Conservation (phyloP, 1,140 invertebrate species). For the Archivesica marissinica region DNA sequence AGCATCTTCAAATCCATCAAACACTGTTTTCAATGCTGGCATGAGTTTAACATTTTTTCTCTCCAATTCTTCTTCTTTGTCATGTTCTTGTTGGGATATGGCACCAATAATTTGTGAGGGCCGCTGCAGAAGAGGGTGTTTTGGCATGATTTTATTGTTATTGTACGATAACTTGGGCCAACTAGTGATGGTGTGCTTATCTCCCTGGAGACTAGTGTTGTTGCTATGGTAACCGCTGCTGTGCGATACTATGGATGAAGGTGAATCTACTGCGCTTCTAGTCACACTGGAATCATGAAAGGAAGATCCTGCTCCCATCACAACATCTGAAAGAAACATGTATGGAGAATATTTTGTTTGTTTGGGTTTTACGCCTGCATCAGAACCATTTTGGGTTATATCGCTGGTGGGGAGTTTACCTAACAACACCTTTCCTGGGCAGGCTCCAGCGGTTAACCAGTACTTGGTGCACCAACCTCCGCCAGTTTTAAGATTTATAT, state of each 20-base stretch:
- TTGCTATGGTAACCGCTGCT: slow-evolving; percentile 14
- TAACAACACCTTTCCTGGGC: too few relatives aligned
- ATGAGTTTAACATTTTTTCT: not conserved
- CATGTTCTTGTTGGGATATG: not conserved
- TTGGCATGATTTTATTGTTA: not conserved
- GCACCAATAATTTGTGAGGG: slow-evolving; percentile 10
- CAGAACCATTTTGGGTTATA: too few relatives aligned
- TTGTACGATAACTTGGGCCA: not conserved
- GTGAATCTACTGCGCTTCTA: not conserved
- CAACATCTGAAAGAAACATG: not conserved
- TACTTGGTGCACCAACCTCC: too few relatives aligned
- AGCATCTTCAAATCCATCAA: slow-evolving; percentile 31
- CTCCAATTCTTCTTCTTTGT: slow-evolving; percentile 32
- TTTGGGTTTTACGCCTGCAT: too few relatives aligned
- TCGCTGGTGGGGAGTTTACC: too few relatives aligned
- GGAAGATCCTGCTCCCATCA: slow-evolving; percentile 4
- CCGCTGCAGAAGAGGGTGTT: not conserved
- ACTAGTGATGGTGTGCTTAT: not conserved
- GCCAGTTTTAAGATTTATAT: too few relatives aligned
- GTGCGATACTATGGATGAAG: not conserved
- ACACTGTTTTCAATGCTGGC: slow-evolving; percentile 39
- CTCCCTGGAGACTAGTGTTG: slow-evolving; percentile 1
- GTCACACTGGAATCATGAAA: not conserved
- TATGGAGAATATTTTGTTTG: too few relatives aligned
- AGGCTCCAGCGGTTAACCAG: too few relatives aligned